These are phyloP conservation scores for Knipowitschia caucasica DNA, from an alignment of 2,797 vertebrate genomes.

Conservation along the genomic window DNA sequence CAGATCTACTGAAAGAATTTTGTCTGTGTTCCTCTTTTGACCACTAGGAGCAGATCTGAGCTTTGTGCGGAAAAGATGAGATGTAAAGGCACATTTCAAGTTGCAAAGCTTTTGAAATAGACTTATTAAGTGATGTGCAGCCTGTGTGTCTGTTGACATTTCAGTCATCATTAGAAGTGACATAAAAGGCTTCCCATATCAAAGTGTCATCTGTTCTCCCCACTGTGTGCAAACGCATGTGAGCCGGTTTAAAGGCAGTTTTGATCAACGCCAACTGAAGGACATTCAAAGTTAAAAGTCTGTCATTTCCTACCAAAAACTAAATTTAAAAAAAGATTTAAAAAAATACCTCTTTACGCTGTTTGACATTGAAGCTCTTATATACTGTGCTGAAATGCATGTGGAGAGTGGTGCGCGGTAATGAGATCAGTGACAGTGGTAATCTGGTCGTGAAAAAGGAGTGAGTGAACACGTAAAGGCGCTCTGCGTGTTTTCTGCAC, in stretches of 20 bases:
- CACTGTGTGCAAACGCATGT: conserved; percentile 23
- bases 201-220: conserved; percentile 59
- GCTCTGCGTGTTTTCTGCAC: conserved; percentile 41
- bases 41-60: conserved; percentile 8
- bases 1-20: background rate
- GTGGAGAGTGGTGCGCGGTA: conserved; percentile 3
- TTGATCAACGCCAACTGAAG: conserved; percentile 44
- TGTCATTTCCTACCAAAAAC: conserved; percentile 26
- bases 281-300: conserved; percentile 40
- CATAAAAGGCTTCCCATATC: conserved; percentile 59
- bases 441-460: conserved; percentile 16
- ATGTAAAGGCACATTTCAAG: conserved; percentile 4
- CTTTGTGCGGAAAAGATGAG: conserved; percentile 7
- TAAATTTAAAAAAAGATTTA: conserved; percentile 5
- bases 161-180: conserved; percentile 48
- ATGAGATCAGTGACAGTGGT: conserved; percentile 15
- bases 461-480: conserved; percentile 8
- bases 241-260: conserved; percentile 48
- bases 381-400: conserved; percentile 13
- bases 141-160: conserved; percentile 37
- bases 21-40: background rate
- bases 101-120: conserved; percentile 11
- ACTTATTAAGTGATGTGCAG: conserved; percentile 14
- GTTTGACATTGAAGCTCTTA: background rate
- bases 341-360: background rate